Percentiles rank a stretch among this genome's conserved stretches.
Evolutionary conservation across 1,140 invertebrate species (phyloP).

Genomic region (Drosophila chauvacae): DNA sequence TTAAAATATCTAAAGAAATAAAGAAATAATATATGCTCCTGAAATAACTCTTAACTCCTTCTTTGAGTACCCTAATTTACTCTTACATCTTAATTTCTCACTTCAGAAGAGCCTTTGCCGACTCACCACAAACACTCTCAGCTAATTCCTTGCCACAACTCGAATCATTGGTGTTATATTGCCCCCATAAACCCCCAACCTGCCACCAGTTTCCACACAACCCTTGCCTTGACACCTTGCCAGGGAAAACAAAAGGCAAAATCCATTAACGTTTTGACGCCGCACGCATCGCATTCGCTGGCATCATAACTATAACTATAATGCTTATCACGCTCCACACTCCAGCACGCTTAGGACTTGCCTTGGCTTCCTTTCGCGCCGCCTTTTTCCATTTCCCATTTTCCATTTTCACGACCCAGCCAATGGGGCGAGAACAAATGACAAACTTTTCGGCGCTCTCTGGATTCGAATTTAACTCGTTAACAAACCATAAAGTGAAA

Average conservation of each 20-base stretch:
- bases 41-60: neutral
- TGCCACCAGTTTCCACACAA: neutral
- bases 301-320: conserved; percentile 68
- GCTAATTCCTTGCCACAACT: conserved; percentile 23
- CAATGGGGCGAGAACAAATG: conserved; percentile 66
- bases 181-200: conserved; percentile 1
- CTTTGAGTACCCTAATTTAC: neutral
- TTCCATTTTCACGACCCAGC: conserved; percentile 50
- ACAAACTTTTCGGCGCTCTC: conserved; percentile 73
- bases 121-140: conserved; percentile 2
- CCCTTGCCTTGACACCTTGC: conserved; percentile 37
- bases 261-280: conserved; percentile 60
- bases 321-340: conserved; percentile 78
- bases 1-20: neutral
- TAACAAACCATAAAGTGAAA: conserved; percentile 83
- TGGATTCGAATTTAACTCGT: conserved; percentile 82
- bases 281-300: conserved; percentile 31
- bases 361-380: conserved; percentile 7
- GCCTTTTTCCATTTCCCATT: conserved; percentile 12
- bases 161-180: conserved; percentile 7
- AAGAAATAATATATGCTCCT: neutral
- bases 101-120: neutral
- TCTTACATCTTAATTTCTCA: conserved; percentile 1
- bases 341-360: conserved; percentile 59
- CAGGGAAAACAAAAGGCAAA: conserved; percentile 53